phyloP scores from a whole-genome alignment of 2,113 vertebrate genomes.

The Marcusenius ussheri region DNA sequence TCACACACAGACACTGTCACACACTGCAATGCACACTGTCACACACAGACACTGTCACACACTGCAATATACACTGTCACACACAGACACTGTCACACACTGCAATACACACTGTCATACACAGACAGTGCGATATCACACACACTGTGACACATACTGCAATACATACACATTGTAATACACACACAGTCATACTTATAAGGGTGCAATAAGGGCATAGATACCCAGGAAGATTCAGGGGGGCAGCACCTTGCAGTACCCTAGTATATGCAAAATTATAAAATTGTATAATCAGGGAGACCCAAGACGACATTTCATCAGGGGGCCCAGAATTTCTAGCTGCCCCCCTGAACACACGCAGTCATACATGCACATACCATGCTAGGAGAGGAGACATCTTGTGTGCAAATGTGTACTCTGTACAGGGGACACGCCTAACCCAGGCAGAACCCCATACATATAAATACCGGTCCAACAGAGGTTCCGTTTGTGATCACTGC shows the following conservation, averaged over 20 bases:
- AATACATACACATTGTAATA: too few relatives aligned
- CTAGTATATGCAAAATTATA: not conserved
- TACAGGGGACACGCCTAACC: not conserved
- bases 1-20: too few relatives aligned
- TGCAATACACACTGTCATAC: not conserved
- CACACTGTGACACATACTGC: not conserved
- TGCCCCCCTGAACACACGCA: not conserved
- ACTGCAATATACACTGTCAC: too few relatives aligned
- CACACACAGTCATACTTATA: not conserved
- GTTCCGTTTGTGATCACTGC: not conserved
- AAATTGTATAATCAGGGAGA: not conserved
- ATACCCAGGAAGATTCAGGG: not conserved
- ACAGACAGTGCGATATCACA: not conserved
- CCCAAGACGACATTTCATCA: not conserved
- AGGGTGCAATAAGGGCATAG: not conserved
- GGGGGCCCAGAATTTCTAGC: not conserved
- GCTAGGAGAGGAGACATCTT: not conserved
- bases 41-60: too few relatives aligned
- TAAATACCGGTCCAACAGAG: not conserved
- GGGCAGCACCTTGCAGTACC: not conserved
- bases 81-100: not conserved
- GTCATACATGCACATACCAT: not conserved
- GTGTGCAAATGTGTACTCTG: not conserved
- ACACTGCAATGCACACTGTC: too few relatives aligned
- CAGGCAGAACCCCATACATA: not conserved